Base-by-base conservation (phyloP, 1,140 invertebrate genomes). In the Bombus terrestris region DNA sequence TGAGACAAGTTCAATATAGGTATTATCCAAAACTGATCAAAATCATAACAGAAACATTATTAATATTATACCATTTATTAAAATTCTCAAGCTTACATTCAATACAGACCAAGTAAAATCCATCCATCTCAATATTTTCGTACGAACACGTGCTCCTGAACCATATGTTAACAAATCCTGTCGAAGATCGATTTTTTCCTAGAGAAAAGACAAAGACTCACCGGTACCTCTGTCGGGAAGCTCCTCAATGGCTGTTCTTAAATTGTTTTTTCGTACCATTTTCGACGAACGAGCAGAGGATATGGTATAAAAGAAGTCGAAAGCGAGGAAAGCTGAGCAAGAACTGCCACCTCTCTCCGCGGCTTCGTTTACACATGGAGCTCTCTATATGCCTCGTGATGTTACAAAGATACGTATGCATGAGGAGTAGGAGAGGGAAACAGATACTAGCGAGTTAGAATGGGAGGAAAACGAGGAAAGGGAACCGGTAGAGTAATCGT, bases 221-320 rank as follows among this genome's bases (percentile, higher is more conserved):
- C 95, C 95, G 79, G 95, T 91, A 88, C 94, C 94, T 32, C 92
- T 91, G 82, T 95, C 93, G 9, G 94, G 93, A 32, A 95, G 83
- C 15, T 92, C 92, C 73, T 95, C 93, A n/a, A 89, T 91, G 25
- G 83, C 82, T 53, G 92, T 83, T 80, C 91, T 95, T 57, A 87
- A 86, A 81, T 88, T 91, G 57, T 92, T 93, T 84, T 91, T 95
- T 53, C 94, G 93, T 81, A 93, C 93, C 95, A 96, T 96, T 83
- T 85, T 94, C 32, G 32, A 25, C 3, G 6, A 43, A 39, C 13
- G 35, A 80, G 9, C 3, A 28, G 32, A 57, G 25, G 25, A 43
- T 53, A 39, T 12, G 57, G 0, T 28, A 62, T 22, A 35, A 22
- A 10, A 28, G 32, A 53, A 18, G 15, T 81, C 18, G 71, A 37